Conservation (phyloP, 2,888 invertebrate genomes). For the Epinotia ramella region DNA sequence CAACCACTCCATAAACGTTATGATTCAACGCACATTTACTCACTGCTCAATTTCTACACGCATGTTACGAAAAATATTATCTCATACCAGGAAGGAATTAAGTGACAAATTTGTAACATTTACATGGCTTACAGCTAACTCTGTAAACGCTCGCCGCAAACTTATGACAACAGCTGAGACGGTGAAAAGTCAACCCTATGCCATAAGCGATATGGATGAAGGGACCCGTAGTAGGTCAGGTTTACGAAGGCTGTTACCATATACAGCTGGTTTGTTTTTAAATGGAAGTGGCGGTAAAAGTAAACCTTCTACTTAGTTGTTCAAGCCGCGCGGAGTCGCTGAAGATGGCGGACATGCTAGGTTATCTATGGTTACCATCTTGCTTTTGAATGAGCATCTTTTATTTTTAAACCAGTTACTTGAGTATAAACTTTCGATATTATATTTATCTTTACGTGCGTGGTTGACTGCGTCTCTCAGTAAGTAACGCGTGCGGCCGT, state of each 20-base stretch:
- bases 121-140: slow-evolving; percentile 29
- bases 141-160: slow-evolving; percentile 23
- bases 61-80: slow-evolving; percentile 38
- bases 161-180: neutral
- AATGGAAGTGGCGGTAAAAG: slow-evolving; percentile 39
- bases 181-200: slow-evolving; percentile 9
- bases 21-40: slow-evolving; percentile 14
- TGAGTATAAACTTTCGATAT: slow-evolving; percentile 11
- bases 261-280: slow-evolving; percentile 32
- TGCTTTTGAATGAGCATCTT: neutral
- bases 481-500: neutral
- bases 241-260: slow-evolving; percentile 17
- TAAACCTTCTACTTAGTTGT: slow-evolving; percentile 33
- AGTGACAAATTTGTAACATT: slow-evolving; percentile 34
- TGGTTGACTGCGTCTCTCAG: slow-evolving; percentile 5
- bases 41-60: slow-evolving; percentile 23
- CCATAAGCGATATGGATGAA: neutral
- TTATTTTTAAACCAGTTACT: neutral
- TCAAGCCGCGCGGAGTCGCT: too few relatives aligned
- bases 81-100: slow-evolving; percentile 35
- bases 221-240: neutral
- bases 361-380: slow-evolving; percentile 30
- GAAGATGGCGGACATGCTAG: slow-evolving; percentile 14
- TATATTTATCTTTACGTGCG: slow-evolving; percentile 7
- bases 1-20: slow-evolving; percentile 13